These are phyloP conservation scores for Symphodus melops DNA, from an alignment of 2,113 vertebrate species.

Conservation along the genomic window DNA sequence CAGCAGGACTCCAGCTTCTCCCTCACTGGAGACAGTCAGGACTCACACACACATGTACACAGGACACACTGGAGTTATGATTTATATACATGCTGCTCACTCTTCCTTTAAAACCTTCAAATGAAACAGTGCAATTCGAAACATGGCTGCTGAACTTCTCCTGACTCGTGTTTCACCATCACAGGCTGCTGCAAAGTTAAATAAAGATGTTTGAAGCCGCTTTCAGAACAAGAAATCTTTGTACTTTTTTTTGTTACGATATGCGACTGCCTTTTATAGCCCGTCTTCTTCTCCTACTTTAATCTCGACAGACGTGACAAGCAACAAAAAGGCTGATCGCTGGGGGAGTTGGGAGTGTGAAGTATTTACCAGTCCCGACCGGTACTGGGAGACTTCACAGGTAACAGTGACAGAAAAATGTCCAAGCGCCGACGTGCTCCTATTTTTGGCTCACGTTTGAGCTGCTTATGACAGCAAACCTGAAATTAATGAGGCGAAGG, in stretches of 20 bases:
- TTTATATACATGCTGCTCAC: too few relatives aligned
- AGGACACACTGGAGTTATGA: too few relatives aligned
- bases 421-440: neutral
- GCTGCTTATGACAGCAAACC: neutral
- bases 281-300: neutral
- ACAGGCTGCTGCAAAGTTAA: neutral
- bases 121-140: neutral
- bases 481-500: neutral
- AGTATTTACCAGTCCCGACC: neutral
- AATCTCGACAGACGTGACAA: neutral
- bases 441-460: neutral
- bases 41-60: too few relatives aligned
- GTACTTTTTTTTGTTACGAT: neutral
- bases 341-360: neutral
- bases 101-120: neutral
- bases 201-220: neutral
- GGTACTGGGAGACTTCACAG: neutral
- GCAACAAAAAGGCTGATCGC: neutral
- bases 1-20: too few relatives aligned
- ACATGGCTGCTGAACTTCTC: neutral
- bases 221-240: neutral
- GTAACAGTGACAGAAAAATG: neutral
- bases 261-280: neutral
- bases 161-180: neutral
- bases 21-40: too few relatives aligned